Percentiles rank a stretch among this genome's conserved stretches.
phyloP scores from a whole-genome alignment of 2,888 invertebrate genomes.

The Pseudococcus jackbeardsleyi region DNA sequence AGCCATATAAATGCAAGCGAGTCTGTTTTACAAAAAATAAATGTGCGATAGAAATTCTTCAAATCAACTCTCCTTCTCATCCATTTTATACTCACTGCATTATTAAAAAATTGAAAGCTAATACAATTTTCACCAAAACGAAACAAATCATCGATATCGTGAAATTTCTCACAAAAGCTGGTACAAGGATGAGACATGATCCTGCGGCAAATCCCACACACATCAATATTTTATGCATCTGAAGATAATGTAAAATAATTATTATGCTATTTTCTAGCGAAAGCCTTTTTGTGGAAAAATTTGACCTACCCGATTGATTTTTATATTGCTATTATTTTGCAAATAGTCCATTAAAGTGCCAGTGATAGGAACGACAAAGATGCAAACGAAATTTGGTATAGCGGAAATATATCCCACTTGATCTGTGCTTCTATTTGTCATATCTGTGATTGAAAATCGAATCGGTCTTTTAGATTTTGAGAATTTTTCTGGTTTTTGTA shows the following conservation, averaged over 20 bases:
- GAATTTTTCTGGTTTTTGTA: background rate
- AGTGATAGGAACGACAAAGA: background rate
- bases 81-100: background rate
- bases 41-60: too few species aligned
- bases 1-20: slow-evolving; percentile 13
- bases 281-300: background rate
- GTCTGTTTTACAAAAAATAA: background rate
- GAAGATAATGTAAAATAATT: background rate
- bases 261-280: background rate
- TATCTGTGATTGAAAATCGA: background rate
- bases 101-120: slow-evolving; percentile 8
- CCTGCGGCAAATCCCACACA: background rate
- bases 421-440: background rate
- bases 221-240: slow-evolving; percentile 15
- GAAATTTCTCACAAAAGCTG: background rate
- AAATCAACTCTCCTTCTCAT: background rate
- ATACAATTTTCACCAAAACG: background rate
- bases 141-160: slow-evolving; percentile 24
- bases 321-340: background rate
- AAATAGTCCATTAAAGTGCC: slow-evolving; percentile 14
- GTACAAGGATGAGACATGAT: background rate
- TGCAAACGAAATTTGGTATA: slow-evolving; percentile 9
- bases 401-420: background rate
- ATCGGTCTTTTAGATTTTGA: too few species aligned
- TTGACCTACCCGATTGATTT: background rate